Conservation (phyloP, 2,113 vertebrate genomes). For the Ammodytes dubius region DNA sequence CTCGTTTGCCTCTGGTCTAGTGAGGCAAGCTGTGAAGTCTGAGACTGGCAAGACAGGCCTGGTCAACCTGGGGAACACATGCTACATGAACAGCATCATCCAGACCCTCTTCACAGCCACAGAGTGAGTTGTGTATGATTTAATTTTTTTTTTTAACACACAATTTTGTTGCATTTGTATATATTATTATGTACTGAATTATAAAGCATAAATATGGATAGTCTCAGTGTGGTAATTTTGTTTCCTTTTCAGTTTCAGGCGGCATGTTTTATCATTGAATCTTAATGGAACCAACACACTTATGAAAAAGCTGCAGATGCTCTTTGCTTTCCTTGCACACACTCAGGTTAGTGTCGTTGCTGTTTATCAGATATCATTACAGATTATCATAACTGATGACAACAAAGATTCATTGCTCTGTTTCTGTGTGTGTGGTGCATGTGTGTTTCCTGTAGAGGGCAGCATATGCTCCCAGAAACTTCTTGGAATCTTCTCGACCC, state of each 20-base stretch:
- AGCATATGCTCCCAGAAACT: slow-evolving; percentile 93
- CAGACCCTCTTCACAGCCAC: slow-evolving; percentile 99
- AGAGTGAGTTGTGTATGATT: slow-evolving; percentile 88
- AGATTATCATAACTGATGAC: neutral
- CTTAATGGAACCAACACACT: slow-evolving; percentile 91
- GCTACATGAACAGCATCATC: slow-evolving; percentile 99
- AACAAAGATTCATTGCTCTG: neutral
- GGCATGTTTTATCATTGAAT: slow-evolving; percentile 92
- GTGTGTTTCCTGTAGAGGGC: slow-evolving; percentile 87
- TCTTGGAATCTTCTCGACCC: slow-evolving; percentile 96
- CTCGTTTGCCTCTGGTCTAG: slow-evolving; percentile 91
- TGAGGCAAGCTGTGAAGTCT: slow-evolving; percentile 93
- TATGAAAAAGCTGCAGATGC: slow-evolving; percentile 96
- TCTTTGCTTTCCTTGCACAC: slow-evolving; percentile 97
- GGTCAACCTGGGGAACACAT: slow-evolving; percentile 97
- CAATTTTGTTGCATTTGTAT: neutral
- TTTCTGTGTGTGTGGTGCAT: neutral
- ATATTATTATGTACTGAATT: neutral
- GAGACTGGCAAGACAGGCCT: slow-evolving; percentile 98
- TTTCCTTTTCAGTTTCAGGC: slow-evolving; percentile 90
- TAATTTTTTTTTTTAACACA: slow-evolving; percentile 1
- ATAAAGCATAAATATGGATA: neutral
- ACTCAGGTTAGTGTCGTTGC: slow-evolving; percentile 89
- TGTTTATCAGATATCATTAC: neutral
- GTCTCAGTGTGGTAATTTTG: neutral